phyloP scores from a whole-genome alignment of 2,797 vertebrate species.

The Sebastes baramenuke region DNA sequence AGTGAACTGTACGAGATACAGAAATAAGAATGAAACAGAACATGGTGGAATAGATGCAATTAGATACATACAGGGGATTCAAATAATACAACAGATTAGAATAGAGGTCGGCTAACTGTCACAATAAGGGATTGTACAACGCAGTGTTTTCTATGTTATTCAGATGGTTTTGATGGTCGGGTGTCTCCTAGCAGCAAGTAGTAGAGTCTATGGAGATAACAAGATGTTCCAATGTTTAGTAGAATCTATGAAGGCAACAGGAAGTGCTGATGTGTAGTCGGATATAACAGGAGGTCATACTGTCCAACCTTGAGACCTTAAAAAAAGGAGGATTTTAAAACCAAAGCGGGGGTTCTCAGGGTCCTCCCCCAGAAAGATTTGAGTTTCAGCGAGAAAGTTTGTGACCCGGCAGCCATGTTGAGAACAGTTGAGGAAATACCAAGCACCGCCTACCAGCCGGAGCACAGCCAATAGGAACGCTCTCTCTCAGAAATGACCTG shows the following conservation, averaged over 20 bases:
- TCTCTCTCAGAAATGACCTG: too few relatives aligned
- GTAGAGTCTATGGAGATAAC: neutral
- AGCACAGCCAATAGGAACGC: too few relatives aligned
- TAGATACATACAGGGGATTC: neutral
- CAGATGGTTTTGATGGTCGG: neutral
- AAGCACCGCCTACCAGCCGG: too few relatives aligned
- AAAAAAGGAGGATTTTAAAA: too few relatives aligned
- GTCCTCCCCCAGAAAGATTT: too few relatives aligned
- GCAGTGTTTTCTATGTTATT: too few relatives aligned
- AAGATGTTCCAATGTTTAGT: neutral
- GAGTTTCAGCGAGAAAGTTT: too few relatives aligned
- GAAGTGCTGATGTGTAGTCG: neutral
- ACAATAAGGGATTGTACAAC: rapidly evolving
- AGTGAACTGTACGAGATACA: neutral
- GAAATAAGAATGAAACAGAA: neutral
- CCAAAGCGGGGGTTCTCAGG: too few relatives aligned
- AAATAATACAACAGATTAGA: neutral
- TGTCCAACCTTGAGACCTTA: too few relatives aligned
- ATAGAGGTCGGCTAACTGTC: rapidly evolving
- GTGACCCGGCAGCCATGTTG: too few relatives aligned
- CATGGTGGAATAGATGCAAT: neutral
- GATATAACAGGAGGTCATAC: too few relatives aligned
- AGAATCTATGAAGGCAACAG: neutral
- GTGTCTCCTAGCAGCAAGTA: neutral
- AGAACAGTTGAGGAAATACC: too few relatives aligned